Evolutionary conservation across 2,888 invertebrate genomes (phyloP).

Genomic region (Lathronympha strigana): DNA sequence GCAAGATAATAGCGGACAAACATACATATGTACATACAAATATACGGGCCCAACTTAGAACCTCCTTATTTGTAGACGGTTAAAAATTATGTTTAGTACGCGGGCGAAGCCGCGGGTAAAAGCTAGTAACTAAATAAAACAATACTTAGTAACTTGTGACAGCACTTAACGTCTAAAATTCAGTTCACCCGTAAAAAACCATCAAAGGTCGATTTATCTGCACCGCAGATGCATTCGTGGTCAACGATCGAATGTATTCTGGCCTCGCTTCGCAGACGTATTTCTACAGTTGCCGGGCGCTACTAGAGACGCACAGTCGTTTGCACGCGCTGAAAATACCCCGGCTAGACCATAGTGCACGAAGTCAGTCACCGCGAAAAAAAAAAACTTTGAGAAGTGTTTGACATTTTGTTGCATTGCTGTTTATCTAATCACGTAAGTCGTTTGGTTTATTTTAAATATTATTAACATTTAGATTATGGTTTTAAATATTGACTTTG

Average conservation of each 20-base stretch:
- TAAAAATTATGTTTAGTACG: too few relatives aligned
- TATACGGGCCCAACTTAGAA: too few relatives aligned
- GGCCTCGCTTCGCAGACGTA: constrained; percentile 2
- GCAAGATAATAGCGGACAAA: too few relatives aligned
- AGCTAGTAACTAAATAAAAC: too few relatives aligned
- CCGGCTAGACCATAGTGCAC: constrained; percentile 13
- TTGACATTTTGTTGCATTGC: neutral
- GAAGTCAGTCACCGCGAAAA: neutral
- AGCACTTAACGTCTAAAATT: too few relatives aligned
- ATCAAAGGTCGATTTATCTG: neutral
- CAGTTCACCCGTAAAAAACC: too few relatives aligned
- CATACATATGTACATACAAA: too few relatives aligned
- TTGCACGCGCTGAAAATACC: neutral
- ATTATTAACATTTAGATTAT: neutral
- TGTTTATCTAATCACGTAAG: constrained; percentile 17
- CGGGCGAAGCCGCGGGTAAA: too few relatives aligned
- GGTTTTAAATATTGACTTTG: neutral
- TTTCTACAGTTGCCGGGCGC: constrained; percentile 16
- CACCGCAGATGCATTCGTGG: constrained; percentile 8
- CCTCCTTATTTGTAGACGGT: too few relatives aligned
- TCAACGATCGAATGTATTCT: constrained; percentile 13
- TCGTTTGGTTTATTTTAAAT: neutral
- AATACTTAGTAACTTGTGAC: too few relatives aligned
- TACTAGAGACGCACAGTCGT: constrained; percentile 14
- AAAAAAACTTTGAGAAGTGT: constrained; percentile 17